Evolutionary conservation across 2,113 vertebrate genomes (phyloP).

Genomic region (Sigmodon hispidus): DNA sequence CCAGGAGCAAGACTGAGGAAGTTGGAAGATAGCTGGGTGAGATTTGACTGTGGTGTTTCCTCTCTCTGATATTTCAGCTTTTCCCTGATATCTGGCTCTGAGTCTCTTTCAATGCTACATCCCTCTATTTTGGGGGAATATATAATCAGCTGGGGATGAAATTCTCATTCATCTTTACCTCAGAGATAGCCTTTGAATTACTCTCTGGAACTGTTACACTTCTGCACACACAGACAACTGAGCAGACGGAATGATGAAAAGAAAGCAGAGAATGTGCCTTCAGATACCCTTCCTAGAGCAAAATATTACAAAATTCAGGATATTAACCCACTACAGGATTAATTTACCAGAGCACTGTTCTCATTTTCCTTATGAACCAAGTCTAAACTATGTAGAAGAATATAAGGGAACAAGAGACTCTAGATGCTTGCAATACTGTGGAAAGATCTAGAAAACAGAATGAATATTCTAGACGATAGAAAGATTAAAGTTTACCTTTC

Average conservation of each 20-base stretch:
- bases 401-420: background rate
- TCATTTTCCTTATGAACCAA: conserved; percentile 56
- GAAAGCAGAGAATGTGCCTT: background rate
- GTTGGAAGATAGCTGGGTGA: too few species aligned
- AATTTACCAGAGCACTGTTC: background rate
- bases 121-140: background rate
- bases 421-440: background rate
- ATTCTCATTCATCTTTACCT: conserved; percentile 72
- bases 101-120: too few species aligned
- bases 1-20: too few species aligned
- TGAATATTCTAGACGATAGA: conserved; percentile 24
- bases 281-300: background rate
- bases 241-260: background rate
- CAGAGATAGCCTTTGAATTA: conserved; percentile 49
- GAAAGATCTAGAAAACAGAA: conserved; percentile 23
- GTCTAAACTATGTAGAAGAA: background rate
- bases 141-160: conserved; percentile 53
- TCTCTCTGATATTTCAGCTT: too few species aligned
- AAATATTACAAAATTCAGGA: background rate
- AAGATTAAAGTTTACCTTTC: background rate
- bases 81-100: too few species aligned
- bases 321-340: background rate
- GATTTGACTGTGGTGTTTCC: too few species aligned
- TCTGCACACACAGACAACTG: background rate
- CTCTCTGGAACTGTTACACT: background rate